Evolutionary conservation across 2,797 vertebrate species (phyloP), one percentile per base, ranked within the genome.

Genomic region (Babyrousa celebensis): DNA sequence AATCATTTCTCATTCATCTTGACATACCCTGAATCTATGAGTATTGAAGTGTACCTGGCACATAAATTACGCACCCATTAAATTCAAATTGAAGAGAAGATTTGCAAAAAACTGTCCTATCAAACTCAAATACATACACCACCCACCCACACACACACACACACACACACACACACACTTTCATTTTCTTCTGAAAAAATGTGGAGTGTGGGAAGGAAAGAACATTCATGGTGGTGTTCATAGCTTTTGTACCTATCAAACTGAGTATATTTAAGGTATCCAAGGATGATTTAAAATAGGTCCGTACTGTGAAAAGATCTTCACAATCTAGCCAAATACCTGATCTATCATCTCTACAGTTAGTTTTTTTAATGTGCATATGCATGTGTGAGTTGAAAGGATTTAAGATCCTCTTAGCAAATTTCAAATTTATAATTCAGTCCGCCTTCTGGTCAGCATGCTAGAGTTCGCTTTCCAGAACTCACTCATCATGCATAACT

Each of bases 61-160:
- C 77, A 63, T 72, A 62, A 80, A 71, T 71, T 40, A 40, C 71
- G 25, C 65, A 18, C 14, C 43, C 27, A 3, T 80, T 72, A 72
- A 56, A 74, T 58, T 74, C 11, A 23, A 54, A 8, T 8, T 20
- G 72, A 82, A 40, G 25, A 82, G 58, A 80, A 54, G 25, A 43
- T 74, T 65, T 74, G 20, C 43, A 72, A 56, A 82, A 80, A 27
- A 12, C 32, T 3, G 29, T 29, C 17, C 40, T 43, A 70, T n/a
- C 2, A 91, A 82, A 72, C 27, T 29, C 36, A 43, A 15, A 43
- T 10, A 48, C 43, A 48, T 48, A 6, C 5, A 48, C 43, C 56
- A 16, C 12, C 17, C 23, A 36, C 8, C 5, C 0, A 16, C 27
- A 18, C 3, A 17, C 0, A 7, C 6, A 83, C 12, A 23, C 23